phyloP scores from a whole-genome alignment of 30 jellyfish, hydroid and myxozoan species.

The Aurelia coerulea region DNA sequence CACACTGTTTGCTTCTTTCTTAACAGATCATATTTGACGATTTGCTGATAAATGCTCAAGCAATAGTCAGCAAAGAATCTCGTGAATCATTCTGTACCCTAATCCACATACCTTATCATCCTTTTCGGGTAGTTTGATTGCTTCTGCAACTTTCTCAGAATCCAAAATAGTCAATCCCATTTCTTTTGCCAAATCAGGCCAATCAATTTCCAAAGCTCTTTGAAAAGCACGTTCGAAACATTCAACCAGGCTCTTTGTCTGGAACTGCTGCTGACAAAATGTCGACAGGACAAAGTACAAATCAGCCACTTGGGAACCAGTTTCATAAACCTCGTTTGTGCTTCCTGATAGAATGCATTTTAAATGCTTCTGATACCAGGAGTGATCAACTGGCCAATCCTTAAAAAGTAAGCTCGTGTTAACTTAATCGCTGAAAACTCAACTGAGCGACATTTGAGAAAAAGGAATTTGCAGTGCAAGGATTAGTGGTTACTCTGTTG shows the following conservation, averaged over 20 bases:
- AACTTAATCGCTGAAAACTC: no score
- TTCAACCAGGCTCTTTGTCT: background rate
- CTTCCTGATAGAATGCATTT: constrained; percentile 81
- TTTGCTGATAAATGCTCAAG: no score
- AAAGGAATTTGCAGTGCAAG: no score
- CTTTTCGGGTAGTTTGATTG: constrained; percentile 45
- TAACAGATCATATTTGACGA: no score
- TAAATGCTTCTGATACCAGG: constrained; percentile 67
- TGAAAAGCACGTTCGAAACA: constrained; percentile 22
- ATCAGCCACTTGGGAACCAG: constrained; percentile 96
- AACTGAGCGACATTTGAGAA: no score
- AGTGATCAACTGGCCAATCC: constrained; percentile 93
- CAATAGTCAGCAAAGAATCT: no score
- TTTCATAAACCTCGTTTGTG: constrained; percentile 90
- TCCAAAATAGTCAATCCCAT: constrained; percentile 78
- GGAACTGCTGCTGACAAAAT: constrained; percentile 5
- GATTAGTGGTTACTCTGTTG: no score
- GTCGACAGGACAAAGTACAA: constrained; percentile 55
- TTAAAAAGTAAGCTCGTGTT: background rate
- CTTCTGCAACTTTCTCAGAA: constrained; percentile 41
- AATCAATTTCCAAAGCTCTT: constrained; percentile 37
- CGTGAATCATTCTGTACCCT: no score
- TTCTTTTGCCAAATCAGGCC: constrained; percentile 91
- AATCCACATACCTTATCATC: constrained; percentile 64
- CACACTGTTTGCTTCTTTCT: no score